phyloP scores from a whole-genome alignment of 1,140 invertebrate genomes.

The Ips nitidus region DNA sequence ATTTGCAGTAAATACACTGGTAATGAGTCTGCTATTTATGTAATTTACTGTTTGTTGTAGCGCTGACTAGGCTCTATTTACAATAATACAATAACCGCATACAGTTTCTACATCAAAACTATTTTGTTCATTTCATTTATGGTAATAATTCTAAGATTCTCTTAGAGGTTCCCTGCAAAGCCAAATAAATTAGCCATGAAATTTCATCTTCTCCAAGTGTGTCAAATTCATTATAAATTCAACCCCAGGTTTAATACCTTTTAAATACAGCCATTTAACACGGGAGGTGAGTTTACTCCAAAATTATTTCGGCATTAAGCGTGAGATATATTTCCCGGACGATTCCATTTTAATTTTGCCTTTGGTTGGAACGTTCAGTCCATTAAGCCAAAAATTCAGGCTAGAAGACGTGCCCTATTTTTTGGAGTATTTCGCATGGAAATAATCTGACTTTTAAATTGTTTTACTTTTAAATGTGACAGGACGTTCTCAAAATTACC shows the following conservation, averaged over 20 bases:
- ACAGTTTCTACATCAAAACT: neutral
- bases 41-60: neutral
- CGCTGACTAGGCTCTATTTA: neutral
- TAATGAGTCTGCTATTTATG: neutral
- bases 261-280: constrained; percentile 7
- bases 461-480: too few species aligned
- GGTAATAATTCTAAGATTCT: neutral
- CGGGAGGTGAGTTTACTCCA: neutral
- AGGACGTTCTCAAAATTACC: too few species aligned
- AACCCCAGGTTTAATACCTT: constrained; percentile 4
- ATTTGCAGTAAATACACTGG: neutral
- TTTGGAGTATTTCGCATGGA: too few species aligned
- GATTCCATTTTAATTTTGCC: too few species aligned
- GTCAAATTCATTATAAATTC: constrained; percentile 9
- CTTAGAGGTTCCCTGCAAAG: neutral
- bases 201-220: constrained; percentile 8
- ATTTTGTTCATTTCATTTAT: neutral
- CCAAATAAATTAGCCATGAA: constrained; percentile 10
- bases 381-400: too few species aligned
- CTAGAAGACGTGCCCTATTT: too few species aligned
- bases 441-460: too few species aligned
- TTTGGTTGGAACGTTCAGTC: too few species aligned
- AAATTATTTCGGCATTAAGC: neutral
- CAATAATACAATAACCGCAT: neutral
- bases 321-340: neutral